Base-by-base conservation (phyloP, 2,888 invertebrate species). In the Eupithecia pulchellata region DNA sequence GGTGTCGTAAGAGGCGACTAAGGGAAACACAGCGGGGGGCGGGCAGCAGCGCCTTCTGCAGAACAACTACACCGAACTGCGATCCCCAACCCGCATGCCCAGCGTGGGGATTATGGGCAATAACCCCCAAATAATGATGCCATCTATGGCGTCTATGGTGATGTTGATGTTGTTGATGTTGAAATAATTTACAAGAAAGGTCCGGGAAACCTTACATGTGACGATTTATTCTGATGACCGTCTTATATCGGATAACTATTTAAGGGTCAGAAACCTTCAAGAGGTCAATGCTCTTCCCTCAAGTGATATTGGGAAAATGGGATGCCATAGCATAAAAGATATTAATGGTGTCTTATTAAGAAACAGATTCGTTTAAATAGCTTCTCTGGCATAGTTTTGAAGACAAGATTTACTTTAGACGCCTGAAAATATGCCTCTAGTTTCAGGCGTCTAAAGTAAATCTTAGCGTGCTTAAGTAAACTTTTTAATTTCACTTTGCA, bases 251-350 rank as follows among this genome's bases (percentile, higher is more conserved):
- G 32, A 61, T 58, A n/a, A 60, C 61, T 65, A 65, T 57, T 65
- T 34, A 55, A 64, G 57, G 57, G 39, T 68, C 68, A 72, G 66
- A 62, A 65, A 65, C 66, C 36, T 64, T 58, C 9, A 20, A 65
- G 17, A 68, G 68, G 17, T 63, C 39, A 63, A 20, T 29, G 65
- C 68, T 47, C 52, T 29, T 58, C 27, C 29, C 4, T 1, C 58
- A n/a, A 52, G 8, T 9, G 42, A 25, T 20, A 58, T 67, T 71
- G 66, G 64, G 42, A 58, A 4, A 62, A 67, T 62, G 58, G 32
- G 34, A 61, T 32, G 25, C 14, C 34, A 61, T 42, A 39, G n/a
- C 17, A 42, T 63, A 63, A 27, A 20, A 20, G 42, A 29, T 29
- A 58, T 29, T 30, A 66, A 30, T 8, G 17, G 57, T 17, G 9